A percentile compares a stretch with the other conserved stretches of the same genome.
Conservation (phyloP, 2,797 vertebrate species). For the Taeniopygia guttata region DNA sequence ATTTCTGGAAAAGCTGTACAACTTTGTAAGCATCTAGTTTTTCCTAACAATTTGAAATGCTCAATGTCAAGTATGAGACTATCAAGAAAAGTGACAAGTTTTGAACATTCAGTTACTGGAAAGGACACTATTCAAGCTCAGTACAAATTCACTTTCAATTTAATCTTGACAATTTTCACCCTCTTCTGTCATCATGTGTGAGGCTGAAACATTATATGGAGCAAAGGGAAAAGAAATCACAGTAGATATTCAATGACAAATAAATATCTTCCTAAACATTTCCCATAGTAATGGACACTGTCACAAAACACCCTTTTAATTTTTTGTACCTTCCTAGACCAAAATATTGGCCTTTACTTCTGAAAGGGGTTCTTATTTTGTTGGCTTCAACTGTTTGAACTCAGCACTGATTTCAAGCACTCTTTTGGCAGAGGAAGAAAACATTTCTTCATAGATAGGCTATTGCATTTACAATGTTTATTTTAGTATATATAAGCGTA, state of each 20-base stretch:
- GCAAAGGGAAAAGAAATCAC: background rate
- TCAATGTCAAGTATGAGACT: background rate
- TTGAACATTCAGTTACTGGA: background rate
- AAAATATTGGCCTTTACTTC: background rate
- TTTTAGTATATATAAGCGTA: background rate
- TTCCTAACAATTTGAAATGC: background rate
- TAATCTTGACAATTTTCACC: background rate
- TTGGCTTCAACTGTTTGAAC: background rate
- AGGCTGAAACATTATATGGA: background rate
- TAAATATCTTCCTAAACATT: background rate
- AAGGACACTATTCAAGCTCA: background rate
- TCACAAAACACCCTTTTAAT: background rate
- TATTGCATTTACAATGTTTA: background rate
- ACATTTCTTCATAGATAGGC: background rate
- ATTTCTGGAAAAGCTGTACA: background rate
- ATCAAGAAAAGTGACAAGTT: background rate
- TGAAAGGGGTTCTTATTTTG: background rate
- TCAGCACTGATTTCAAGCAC: background rate
- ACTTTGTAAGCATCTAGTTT: background rate
- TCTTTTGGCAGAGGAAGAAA: background rate
- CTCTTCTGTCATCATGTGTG: constrained; percentile 7
- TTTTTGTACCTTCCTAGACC: background rate
- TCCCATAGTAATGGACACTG: background rate
- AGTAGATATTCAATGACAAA: background rate
- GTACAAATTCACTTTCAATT: background rate